These are phyloP conservation scores for Nestor notabilis DNA, from an alignment of 2,113 vertebrate genomes.

Conservation along the genomic window DNA sequence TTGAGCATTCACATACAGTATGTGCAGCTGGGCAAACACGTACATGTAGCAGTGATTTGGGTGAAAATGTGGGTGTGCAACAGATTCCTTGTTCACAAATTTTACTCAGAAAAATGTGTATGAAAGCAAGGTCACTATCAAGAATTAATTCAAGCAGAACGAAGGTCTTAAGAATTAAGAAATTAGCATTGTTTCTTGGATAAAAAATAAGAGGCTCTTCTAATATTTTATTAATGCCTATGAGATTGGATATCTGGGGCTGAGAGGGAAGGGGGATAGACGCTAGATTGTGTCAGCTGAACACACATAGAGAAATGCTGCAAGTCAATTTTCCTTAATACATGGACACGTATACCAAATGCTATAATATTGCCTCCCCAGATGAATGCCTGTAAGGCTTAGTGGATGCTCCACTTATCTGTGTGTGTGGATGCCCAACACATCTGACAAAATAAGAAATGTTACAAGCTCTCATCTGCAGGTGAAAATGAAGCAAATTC, in stretches of 20 bases:
- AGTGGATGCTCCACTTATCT: rapidly evolving
- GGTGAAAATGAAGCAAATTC: neutral
- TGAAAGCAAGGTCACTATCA: neutral
- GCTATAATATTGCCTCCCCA: neutral
- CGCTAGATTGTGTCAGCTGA: neutral
- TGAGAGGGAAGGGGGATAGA: neutral
- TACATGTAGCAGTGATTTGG: neutral
- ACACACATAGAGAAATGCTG: neutral
- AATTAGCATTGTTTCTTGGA: neutral
- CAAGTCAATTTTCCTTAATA: neutral
- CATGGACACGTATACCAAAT: neutral
- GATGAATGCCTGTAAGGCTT: neutral
- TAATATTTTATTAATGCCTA: neutral
- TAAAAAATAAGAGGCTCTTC: neutral
- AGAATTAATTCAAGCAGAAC: neutral
- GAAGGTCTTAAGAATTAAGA: neutral
- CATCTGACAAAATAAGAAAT: neutral
- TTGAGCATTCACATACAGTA: neutral
- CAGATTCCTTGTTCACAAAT: neutral
- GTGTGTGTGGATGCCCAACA: neutral
- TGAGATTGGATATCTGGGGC: neutral
- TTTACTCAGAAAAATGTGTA: neutral
- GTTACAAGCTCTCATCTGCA: neutral
- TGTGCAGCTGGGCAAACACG: neutral
- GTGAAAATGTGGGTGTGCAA: neutral